Conservation (phyloP, 53 echinoderm and acorn worm genomes). For the Paracentrotus lividus region DNA sequence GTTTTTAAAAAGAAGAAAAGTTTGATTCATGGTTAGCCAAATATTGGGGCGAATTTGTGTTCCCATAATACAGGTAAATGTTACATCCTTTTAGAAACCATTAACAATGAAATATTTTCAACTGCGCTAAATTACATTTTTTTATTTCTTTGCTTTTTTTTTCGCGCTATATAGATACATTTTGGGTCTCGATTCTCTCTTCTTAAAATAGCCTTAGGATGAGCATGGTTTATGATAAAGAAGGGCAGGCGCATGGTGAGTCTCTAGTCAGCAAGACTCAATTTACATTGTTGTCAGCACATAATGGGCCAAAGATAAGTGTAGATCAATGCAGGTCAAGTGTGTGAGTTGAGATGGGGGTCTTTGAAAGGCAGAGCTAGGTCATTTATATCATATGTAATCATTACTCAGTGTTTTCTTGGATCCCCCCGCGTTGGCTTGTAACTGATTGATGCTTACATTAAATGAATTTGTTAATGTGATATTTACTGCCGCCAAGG, state of each 20-base stretch:
- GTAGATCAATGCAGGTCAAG: background rate
- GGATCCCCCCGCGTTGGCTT: background rate
- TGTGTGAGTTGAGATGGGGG: background rate
- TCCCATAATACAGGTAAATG: background rate
- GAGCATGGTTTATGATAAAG: slow-evolving; percentile 23
- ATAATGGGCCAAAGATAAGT: slow-evolving; percentile 22
- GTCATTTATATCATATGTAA: too few relatives aligned
- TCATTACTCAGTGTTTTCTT: too few relatives aligned
- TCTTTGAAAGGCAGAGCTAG: too few relatives aligned
- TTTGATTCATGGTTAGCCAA: too few relatives aligned
- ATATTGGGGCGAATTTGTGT: too few relatives aligned
- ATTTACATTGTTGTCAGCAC: slow-evolving; percentile 33
- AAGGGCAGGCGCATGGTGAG: slow-evolving; percentile 13
- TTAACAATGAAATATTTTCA: background rate
- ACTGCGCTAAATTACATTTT: background rate
- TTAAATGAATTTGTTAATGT: too few relatives aligned
- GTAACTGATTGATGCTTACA: too few relatives aligned
- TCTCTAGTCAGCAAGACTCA: slow-evolving; percentile 15
- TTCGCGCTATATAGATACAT: too few relatives aligned
- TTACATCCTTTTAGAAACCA: background rate
- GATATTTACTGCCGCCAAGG: too few relatives aligned
- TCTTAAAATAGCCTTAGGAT: background rate
- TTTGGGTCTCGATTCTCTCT: too few relatives aligned
- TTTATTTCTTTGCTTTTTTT: background rate
- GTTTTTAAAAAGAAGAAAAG: too few relatives aligned